These are phyloP conservation scores for Tapera naevia DNA, from an alignment of 2,797 vertebrate species.

Conservation along the genomic window DNA sequence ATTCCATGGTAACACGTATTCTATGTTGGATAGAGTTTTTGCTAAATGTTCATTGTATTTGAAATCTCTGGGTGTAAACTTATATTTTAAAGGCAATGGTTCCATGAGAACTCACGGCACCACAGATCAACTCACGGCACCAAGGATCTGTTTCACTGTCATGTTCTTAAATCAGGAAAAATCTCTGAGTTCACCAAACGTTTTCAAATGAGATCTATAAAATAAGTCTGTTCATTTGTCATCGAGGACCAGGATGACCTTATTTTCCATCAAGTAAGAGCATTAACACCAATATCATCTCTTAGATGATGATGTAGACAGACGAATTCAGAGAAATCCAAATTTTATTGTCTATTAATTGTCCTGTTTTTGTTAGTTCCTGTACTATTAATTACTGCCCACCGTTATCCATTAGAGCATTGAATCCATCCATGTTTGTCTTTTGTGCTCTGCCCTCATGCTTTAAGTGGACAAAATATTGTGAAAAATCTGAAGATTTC, in stretches of 20 bases:
- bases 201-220: not conserved
- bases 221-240: not conserved
- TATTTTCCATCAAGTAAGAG: not conserved
- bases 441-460: not conserved
- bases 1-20: accelerated
- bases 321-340: not conserved
- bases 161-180: not conserved
- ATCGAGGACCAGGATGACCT: not conserved
- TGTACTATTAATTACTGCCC: not conserved
- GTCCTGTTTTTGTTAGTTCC: not conserved
- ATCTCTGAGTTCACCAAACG: not conserved
- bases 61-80: not conserved
- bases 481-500: not conserved
- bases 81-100: not conserved
- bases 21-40: not conserved
- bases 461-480: not conserved
- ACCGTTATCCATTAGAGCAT: accelerated
- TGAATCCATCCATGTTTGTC: not conserved
- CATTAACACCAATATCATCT: not conserved
- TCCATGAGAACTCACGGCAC: not conserved
- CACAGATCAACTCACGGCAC: not conserved
- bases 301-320: not conserved
- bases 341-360: not conserved
- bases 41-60: not conserved
- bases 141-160: not conserved